phyloP scores from a whole-genome alignment of 2,113 vertebrate species.

The Epinephelus lanceolatus region DNA sequence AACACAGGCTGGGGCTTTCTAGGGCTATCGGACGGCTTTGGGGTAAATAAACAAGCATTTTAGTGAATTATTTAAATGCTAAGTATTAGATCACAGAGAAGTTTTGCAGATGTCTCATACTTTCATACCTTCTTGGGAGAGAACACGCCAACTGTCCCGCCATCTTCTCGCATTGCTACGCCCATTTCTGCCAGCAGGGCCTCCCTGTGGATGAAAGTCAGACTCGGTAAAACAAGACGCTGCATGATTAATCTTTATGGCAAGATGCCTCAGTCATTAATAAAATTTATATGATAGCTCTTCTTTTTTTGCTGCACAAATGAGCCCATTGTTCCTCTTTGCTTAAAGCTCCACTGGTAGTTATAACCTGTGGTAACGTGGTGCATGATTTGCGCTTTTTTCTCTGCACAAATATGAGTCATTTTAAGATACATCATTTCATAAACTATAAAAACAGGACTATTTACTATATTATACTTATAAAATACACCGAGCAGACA shows the following conservation, averaged over 20 bases:
- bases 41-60: constrained; percentile 67
- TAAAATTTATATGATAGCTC: not conserved
- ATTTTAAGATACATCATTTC: too few relatives aligned
- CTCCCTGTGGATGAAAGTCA: constrained; percentile 86
- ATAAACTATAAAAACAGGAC: too few relatives aligned
- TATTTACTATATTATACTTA: too few relatives aligned
- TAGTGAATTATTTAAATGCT: constrained; percentile 20
- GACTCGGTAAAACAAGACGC: not conserved
- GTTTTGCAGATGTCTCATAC: not conserved
- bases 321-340: not conserved
- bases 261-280: not conserved
- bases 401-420: too few relatives aligned
- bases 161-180: constrained; percentile 97
- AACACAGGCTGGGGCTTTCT: constrained; percentile 88
- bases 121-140: constrained; percentile 97
- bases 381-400: too few relatives aligned
- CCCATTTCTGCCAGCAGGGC: constrained; percentile 98
- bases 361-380: too few relatives aligned
- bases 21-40: constrained; percentile 78
- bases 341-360: not conserved
- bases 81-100: not conserved
- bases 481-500: too few relatives aligned
- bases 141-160: constrained; percentile 96
- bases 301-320: not conserved
- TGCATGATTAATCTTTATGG: not conserved